Base-by-base conservation (phyloP, 2,797 vertebrate genomes). In the Characodon lateralis region DNA sequence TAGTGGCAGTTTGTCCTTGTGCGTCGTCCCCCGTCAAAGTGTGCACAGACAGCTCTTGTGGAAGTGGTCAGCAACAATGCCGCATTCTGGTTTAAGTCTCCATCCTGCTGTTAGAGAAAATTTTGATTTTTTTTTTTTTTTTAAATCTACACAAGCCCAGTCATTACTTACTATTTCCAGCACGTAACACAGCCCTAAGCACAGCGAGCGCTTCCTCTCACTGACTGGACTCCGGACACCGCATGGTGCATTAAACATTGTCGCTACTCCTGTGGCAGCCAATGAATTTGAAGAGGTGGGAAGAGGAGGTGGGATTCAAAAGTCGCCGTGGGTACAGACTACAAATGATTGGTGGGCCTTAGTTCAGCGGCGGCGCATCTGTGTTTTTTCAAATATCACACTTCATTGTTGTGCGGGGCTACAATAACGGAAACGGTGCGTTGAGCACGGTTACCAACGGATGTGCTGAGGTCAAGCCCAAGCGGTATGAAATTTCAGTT, bases 231-330 rank as follows among this genome's bases (percentile, higher is more conserved):
- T 96, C 97, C 94, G 96, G 95, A 96, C 96, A 95, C 96, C 96
- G 97, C 97, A 95, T 96, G 97, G 97, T 95, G 98, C 96, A 96
- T 98, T 99, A 98, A 98, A 97, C 97, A 96, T 96, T 96, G 96
- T 97, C 96, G 96, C 97, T 95, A 91, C 96, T 96, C 96, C 94
- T 84, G 85, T 41, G 94, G 95, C 96, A 97, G 95, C 98, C 98
- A 98, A 98, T 98, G 86, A 61, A 73, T 79, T 78, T 84, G 46
- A 83, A 82, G 89, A 90, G 90, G 80, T 74, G 83, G 87, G 88
- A 53, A 76, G 81, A 89, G 88, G 78, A 96, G 97, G 88, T 96
- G 94, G 91, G 94, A 85, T 87, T 83, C 83, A 85, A 86, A 82
- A 82, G 86, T 78, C 88, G 88, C 89, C 84, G 79, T 69, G 84